Evolutionary conservation across 2,888 invertebrate genomes (phyloP), one percentile per base, ranked within the genome.

Genomic region (Chloroclystis v-ata): DNA sequence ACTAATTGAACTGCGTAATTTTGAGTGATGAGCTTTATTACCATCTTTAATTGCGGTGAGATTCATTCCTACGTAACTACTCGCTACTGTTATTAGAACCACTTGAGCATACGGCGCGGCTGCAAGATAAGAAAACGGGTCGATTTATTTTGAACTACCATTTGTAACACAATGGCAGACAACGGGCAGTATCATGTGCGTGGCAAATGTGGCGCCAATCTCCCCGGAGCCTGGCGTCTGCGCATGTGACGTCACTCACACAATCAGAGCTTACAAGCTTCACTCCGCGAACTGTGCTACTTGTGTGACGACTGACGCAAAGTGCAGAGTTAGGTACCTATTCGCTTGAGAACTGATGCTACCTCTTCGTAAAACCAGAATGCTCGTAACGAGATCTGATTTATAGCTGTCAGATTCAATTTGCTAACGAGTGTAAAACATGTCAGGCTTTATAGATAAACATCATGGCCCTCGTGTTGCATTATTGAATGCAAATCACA

Each of bases 401-500:
- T 79, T 72, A 72, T 69, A 67, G 68, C 71, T 74, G 82, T 76
- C 80, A 73, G 72, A 76, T 76, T 70, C 76, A 82, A 82, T 84
- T 82, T 82, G 79, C 78, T 79, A 82, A 79, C 78, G 74, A 78
- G 75, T 80, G 78, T 72, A 73, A 73, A 75, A 75, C 76, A 73
- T 74, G 76, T 75, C 76, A 71, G 72, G 68, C 72, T 62, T 72
- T 58, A 60, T 46, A 62, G 82, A 83, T 83, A 82, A 33, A 75
- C 76, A 83, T 83, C 81, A 67, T 52, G 71, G 70, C 67, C 69
- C 60, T 59, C 65, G 56, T 64, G 61, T 66, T 57, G 66, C 70
- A 69, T 74, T 78, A 82, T 81, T 81, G 75, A 81, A 82, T 81
- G 77, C 75, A 81, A 82, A 83, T 81, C 73, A 70, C 65, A 65